Evolutionary conservation across 2,113 vertebrate genomes (phyloP), one percentile per base, ranked within the genome.

Genomic region (Anarrhichthys ocellatus): DNA sequence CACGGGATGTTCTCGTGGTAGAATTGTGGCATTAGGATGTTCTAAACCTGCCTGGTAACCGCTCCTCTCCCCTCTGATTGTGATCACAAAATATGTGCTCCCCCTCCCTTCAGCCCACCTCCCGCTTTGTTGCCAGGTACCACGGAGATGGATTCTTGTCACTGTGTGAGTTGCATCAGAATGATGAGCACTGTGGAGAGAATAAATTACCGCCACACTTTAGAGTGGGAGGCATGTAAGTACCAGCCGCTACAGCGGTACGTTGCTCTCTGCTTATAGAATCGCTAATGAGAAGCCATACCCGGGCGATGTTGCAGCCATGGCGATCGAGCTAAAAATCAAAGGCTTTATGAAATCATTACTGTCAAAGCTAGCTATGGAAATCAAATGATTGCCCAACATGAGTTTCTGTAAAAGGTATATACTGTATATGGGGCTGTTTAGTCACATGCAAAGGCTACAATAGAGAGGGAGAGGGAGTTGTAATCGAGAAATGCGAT

Each of bases 171-270:
- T 88, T 82, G 88, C 89, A 89, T 90, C 83, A 72, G 83, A 86
- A 92, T 89, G 91, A 93, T 86, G 90, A 90, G 82, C 77, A 78
- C 89, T 64, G 78, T 77, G 84, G 77, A 84, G 89, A 88, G 93
- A 91, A 93, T 94, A 92, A 89, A 93, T 93, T 92, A 92, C 89
- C 29, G 18, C 74, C 75, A 86, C 83, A 80, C 88, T 87, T 86
- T 88, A 70, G 91, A 91, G 90, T 89, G 85, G 87, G 85, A 93
- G 88, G 85, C 88, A 87, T 91, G 92, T 90, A 89, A 90, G 85
- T 87, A 91, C 81, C 83, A 89, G 86, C 69, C 27, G 77, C 85
- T 85, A 88, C 86, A 89, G 79, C 88, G 58, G 73, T 74, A 78
- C 80, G 42, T 78, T 63, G 82, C 87, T 74, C 88, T 76, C 82